Evolutionary conservation across 1,140 invertebrate genomes (phyloP).

Genomic region (Caenorhabditis inopinata): DNA sequence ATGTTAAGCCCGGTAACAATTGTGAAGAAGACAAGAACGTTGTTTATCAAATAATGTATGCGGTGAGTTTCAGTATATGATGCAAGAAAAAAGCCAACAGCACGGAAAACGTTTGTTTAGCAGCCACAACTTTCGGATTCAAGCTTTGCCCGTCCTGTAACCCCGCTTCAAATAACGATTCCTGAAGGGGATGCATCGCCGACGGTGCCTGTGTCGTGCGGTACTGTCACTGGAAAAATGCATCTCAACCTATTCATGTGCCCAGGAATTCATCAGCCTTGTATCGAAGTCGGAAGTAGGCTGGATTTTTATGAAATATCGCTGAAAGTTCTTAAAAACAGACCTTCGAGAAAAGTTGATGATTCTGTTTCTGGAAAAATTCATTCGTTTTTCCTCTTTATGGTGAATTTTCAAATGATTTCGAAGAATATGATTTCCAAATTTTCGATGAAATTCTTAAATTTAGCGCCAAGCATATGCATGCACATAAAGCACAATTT

Average conservation of each 20-base stretch:
- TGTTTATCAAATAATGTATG: slow-evolving; percentile 5
- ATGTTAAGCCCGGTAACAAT: background rate
- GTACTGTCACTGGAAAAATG: background rate
- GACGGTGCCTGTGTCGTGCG: background rate
- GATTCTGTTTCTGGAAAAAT: too few species aligned
- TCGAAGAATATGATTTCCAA: too few species aligned
- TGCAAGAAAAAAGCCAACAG: too few species aligned
- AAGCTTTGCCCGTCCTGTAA: background rate
- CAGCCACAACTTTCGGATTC: background rate
- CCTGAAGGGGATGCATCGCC: background rate
- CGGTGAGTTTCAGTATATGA: background rate
- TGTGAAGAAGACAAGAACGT: background rate
- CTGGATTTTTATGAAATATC: too few species aligned
- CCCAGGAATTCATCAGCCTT: slow-evolving; percentile 6
- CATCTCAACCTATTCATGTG: slow-evolving; percentile 13
- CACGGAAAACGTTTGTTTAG: background rate
- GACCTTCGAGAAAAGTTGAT: too few species aligned
- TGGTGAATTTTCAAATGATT: too few species aligned
- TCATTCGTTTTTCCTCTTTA: too few species aligned
- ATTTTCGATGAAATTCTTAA: too few species aligned
- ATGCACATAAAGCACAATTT: too few species aligned
- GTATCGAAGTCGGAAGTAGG: slow-evolving; percentile 4
- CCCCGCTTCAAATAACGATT: slow-evolving; percentile 3
- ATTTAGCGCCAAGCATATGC: too few species aligned
- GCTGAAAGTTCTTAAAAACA: too few species aligned